Percentiles rank a stretch among this genome's conserved stretches.
Evolutionary conservation across 2,113 vertebrate genomes (phyloP).

Genomic region (Taurulus bubalis): DNA sequence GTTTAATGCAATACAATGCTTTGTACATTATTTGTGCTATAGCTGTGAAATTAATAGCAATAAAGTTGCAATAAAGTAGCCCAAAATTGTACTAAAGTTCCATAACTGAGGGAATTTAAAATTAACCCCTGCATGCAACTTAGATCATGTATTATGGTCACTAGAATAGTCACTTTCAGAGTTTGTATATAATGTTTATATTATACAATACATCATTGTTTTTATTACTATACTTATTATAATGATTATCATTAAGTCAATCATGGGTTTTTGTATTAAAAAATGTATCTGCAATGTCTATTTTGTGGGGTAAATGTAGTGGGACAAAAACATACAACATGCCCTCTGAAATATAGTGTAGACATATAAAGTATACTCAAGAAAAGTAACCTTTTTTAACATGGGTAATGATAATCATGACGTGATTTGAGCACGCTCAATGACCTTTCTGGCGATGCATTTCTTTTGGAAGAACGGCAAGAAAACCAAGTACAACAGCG

Average conservation of each 20-base stretch:
- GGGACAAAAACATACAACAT: not conserved
- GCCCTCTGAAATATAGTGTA: not conserved
- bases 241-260: no score
- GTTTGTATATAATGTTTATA: not conserved
- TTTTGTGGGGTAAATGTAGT: not conserved
- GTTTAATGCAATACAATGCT: not conserved
- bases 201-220: not conserved
- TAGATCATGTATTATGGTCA: not conserved
- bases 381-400: no score
- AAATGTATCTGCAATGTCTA: not conserved
- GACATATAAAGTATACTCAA: not conserved
- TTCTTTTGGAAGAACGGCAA: not conserved
- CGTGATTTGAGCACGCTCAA: not conserved
- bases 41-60: not conserved
- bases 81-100: not conserved
- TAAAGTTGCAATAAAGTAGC: no score
- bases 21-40: not conserved
- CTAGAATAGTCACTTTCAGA: not conserved
- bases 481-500: not conserved
- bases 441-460: not conserved
- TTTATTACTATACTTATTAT: no score
- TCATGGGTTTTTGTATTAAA: no score
- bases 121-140: not conserved
- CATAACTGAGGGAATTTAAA: not conserved
- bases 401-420: not conserved